Evolutionary conservation across 2,797 vertebrate genomes (phyloP).

Genomic region (Pampus argenteus): DNA sequence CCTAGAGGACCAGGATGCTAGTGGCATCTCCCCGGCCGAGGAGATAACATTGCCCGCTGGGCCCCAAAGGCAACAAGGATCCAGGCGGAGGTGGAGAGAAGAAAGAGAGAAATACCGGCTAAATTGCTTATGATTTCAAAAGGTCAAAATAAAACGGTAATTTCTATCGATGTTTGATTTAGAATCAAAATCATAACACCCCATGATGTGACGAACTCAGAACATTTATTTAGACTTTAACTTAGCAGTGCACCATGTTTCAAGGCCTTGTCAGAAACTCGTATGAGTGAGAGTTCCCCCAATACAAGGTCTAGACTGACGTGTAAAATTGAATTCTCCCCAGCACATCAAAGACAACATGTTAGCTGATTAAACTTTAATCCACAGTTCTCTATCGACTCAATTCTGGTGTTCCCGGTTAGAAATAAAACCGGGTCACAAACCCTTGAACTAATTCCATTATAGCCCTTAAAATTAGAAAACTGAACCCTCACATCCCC

Average conservation of each 20-base stretch:
- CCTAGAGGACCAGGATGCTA: too few species aligned
- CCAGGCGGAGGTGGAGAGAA: too few species aligned
- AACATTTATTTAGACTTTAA: too few species aligned
- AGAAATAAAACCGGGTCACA: background rate
- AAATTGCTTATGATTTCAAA: too few species aligned
- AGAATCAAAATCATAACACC: too few species aligned
- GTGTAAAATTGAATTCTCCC: constrained; percentile 29
- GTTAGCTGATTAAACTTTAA: constrained; percentile 39
- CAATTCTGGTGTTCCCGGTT: background rate
- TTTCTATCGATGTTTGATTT: too few species aligned
- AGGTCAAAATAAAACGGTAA: too few species aligned
- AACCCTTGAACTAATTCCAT: background rate
- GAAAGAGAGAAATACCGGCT: too few species aligned
- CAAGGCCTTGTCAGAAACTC: constrained; percentile 1
- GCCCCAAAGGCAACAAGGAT: too few species aligned
- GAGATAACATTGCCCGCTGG: too few species aligned
- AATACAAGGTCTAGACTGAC: constrained; percentile 6
- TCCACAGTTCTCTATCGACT: constrained; percentile 20
- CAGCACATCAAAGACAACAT: constrained; percentile 9
- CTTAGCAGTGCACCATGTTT: constrained; percentile 1
- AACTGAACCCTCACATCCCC: background rate
- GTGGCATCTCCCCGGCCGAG: too few species aligned
- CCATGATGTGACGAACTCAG: too few species aligned
- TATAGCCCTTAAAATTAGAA: background rate
- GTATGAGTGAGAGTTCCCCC: background rate